Conservation (phyloP, 2,888 invertebrate genomes). For the Campoplex capitator region DNA sequence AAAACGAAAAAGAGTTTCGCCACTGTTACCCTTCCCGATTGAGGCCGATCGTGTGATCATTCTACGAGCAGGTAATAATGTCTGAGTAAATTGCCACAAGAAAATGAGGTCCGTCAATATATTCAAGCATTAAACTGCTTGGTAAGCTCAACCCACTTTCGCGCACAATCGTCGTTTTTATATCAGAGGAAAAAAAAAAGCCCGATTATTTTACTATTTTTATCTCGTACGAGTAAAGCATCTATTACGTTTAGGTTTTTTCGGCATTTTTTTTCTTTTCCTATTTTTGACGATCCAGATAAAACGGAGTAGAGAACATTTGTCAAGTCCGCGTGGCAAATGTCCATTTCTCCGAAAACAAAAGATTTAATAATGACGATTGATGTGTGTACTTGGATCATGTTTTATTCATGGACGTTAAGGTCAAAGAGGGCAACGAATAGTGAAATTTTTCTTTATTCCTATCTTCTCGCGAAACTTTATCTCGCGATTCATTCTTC, state of each 20-base stretch:
- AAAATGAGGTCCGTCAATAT: background rate
- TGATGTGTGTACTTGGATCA: slow-evolving; percentile 19
- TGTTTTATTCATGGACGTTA: slow-evolving; percentile 57
- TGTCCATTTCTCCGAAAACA: slow-evolving; percentile 21
- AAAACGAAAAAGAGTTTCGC: background rate
- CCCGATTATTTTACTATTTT: background rate
- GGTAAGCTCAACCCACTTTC: slow-evolving; percentile 8
- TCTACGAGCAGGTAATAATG: slow-evolving; percentile 1
- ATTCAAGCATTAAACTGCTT: slow-evolving; percentile 5
- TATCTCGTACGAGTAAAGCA: background rate
- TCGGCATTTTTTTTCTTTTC: background rate
- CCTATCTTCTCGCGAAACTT: background rate
- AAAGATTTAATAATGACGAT: slow-evolving; percentile 62
- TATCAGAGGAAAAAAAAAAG: background rate
- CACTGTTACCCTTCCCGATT: background rate
- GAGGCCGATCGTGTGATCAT: background rate
- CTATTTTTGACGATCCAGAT: background rate
- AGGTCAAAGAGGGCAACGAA: slow-evolving; percentile 19
- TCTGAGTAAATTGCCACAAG: background rate
- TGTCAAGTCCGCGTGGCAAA: slow-evolving; percentile 6
- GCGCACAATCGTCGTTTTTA: background rate
- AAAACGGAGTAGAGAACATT: slow-evolving; percentile 30
- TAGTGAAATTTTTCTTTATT: slow-evolving; percentile 22
- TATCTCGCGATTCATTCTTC: background rate
- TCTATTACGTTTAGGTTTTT: background rate